Percentiles rank a stretch among this genome's conserved stretches.
phyloP scores from a whole-genome alignment of 2,797 vertebrate species.

The Galaxias olidus region DNA sequence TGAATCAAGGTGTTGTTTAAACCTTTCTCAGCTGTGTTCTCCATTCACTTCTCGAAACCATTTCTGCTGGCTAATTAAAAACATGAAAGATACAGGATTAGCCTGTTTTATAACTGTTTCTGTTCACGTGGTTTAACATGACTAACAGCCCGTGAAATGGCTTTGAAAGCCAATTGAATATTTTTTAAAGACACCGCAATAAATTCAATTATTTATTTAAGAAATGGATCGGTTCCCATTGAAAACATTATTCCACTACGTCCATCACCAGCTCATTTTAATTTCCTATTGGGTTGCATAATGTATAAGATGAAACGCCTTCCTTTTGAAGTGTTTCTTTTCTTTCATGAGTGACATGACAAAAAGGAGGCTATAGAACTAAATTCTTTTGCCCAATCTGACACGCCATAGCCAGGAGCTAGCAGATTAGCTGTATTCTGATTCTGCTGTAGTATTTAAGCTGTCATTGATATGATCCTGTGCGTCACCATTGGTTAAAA shows the following conservation, averaged over 20 bases:
- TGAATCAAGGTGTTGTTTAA: constrained; percentile 70
- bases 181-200: constrained; percentile 90
- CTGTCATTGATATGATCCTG: not conserved
- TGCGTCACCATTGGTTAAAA: not conserved
- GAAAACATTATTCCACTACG: too few relatives aligned
- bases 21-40: constrained; percentile 80
- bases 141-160: constrained; percentile 80
- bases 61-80: constrained; percentile 67
- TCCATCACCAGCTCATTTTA: too few relatives aligned
- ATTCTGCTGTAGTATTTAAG: too few relatives aligned
- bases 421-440: too few relatives aligned
- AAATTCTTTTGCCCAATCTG: too few relatives aligned
- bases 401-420: too few relatives aligned
- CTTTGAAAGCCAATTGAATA: constrained; percentile 87
- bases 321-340: too few relatives aligned
- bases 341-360: not conserved
- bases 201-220: constrained; percentile 67
- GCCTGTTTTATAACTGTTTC: constrained; percentile 38
- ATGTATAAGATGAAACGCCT: too few relatives aligned
- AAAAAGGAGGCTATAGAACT: too few relatives aligned
- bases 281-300: too few relatives aligned
- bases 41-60: constrained; percentile 70
- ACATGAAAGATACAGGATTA: constrained; percentile 44
- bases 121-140: constrained; percentile 76
- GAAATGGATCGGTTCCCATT: constrained; percentile 38